Evolutionary conservation across 2,888 invertebrate species (phyloP), one percentile per base, ranked within the genome.

Genomic region (Abrostola tripartita): DNA sequence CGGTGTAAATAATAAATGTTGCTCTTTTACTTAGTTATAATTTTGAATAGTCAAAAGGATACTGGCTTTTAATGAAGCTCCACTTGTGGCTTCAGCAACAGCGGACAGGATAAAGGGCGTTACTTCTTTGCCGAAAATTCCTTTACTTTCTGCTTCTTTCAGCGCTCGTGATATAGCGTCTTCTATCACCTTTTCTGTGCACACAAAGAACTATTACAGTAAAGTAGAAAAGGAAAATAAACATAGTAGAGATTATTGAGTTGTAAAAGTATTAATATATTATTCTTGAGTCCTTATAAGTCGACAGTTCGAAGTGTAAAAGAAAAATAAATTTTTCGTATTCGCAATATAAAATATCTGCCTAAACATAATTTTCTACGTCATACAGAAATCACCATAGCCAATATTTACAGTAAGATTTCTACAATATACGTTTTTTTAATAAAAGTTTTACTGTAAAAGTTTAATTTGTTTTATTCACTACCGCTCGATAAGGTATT

Each of bases 81-180:
- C 99, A 11, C 93, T 88, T 0, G 99, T 99, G n/a, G 97, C 95
- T 74, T 96, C 93, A 36, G 97, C 96, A 36, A 99, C 96, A 78
- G 96, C 95, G 44, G 96, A 91, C 41, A 99, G 93, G 38, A 99
- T 95, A 90, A 97, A 99, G 1, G 99, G 99, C 0, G 99, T 99
- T 8, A 99, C 96, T 79, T 97, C 96, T 91, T 98, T 99, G 1
- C 99, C 99, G 5, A 83, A 86, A 51, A 99, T 95, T 0, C 95
- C 95, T 62, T 93, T 91, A 41, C 84, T 79, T 68, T 95, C 90
- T 0, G 97, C 97, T 78, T 96, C 95, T 54, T 90, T 79, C 56
- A 98, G 89, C 14, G 98, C 98, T 63, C 93, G 85, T 68, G 95
- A 89, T 81, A 99, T 98, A 8, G 97, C 97, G 9, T 88, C 86